A percentile compares a stretch with the other conserved stretches of the same genome.
Conservation (phyloP, 92 coral and sea anemone genomes). For the Paramuricea clavata region DNA sequence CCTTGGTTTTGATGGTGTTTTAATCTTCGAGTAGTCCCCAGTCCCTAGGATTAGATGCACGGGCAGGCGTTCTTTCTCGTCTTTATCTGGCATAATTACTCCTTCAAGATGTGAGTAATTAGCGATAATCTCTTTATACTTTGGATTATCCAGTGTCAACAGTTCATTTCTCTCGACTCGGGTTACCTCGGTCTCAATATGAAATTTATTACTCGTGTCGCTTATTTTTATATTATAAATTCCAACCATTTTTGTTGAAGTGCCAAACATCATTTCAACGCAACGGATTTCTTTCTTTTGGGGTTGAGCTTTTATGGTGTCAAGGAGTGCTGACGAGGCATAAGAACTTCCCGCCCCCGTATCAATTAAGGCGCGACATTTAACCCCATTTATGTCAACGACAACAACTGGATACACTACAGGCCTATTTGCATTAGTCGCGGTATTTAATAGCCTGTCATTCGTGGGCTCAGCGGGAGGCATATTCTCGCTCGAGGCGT, state of each 20-base stretch:
- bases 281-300: constrained; percentile 22
- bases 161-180: constrained; percentile 52
- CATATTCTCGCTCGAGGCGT: too few species aligned
- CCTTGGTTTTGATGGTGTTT: constrained; percentile 25
- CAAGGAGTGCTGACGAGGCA: too few species aligned
- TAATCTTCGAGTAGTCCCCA: constrained; percentile 38
- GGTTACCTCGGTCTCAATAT: constrained; percentile 38
- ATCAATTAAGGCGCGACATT: too few species aligned
- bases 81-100: constrained; percentile 4
- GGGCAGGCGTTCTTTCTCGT: constrained; percentile 24
- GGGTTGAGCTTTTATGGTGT: background rate
- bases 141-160: constrained; percentile 31
- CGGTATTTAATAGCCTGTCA: too few species aligned
- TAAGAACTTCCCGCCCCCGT: too few species aligned
- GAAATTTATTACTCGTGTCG: constrained; percentile 18
- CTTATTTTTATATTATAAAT: constrained; percentile 22
- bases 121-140: constrained; percentile 37
- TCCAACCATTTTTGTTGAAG: constrained; percentile 45
- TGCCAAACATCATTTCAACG: constrained; percentile 58
- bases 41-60: constrained; percentile 54
- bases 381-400: too few species aligned
- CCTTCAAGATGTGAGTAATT: constrained; percentile 26
- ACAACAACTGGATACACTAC: too few species aligned
- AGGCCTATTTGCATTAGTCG: too few species aligned
- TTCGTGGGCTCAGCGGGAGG: too few species aligned